These are phyloP conservation scores for Cheilosia urbana DNA, from an alignment of 2,888 invertebrate species.

Conservation along the genomic window DNA sequence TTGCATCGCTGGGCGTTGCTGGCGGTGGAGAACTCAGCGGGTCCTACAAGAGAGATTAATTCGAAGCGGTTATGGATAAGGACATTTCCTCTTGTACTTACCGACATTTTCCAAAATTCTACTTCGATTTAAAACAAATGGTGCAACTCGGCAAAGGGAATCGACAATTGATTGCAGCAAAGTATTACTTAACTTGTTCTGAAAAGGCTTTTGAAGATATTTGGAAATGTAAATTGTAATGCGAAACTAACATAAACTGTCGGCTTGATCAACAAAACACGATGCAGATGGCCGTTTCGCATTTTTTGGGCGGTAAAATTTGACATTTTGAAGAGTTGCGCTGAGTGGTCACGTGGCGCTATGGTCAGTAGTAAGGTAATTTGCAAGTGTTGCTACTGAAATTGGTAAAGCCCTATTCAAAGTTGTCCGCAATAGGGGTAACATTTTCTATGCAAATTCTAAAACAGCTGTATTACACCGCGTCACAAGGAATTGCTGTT, in stretches of 20 bases:
- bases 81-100: slow-evolving; percentile 23
- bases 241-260: slow-evolving; percentile 9
- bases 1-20: slow-evolving; percentile 81
- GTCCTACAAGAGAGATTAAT: slow-evolving; percentile 77
- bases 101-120: slow-evolving; percentile 54
- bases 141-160: not conserved
- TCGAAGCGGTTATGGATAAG: too few relatives aligned
- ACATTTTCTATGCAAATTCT: too few relatives aligned
- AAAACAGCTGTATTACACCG: too few relatives aligned
- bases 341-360: slow-evolving; percentile 7
- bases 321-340: slow-evolving; percentile 44
- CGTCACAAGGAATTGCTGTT: too few relatives aligned
- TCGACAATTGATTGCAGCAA: not conserved
- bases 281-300: slow-evolving; percentile 35
- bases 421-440: too few relatives aligned
- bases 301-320: slow-evolving; percentile 64
- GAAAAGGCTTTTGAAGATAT: not conserved
- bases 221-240: not conserved
- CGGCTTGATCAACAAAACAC: slow-evolving; percentile 50
- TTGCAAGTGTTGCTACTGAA: not conserved
- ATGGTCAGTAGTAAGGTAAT: not conserved
- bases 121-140: not conserved
- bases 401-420: too few relatives aligned
- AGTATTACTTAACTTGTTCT: not conserved
- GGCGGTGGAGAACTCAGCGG: slow-evolving; percentile 82